Evolutionary conservation across 2,888 invertebrate species (phyloP).

Genomic region (Tanypteryx hageni): DNA sequence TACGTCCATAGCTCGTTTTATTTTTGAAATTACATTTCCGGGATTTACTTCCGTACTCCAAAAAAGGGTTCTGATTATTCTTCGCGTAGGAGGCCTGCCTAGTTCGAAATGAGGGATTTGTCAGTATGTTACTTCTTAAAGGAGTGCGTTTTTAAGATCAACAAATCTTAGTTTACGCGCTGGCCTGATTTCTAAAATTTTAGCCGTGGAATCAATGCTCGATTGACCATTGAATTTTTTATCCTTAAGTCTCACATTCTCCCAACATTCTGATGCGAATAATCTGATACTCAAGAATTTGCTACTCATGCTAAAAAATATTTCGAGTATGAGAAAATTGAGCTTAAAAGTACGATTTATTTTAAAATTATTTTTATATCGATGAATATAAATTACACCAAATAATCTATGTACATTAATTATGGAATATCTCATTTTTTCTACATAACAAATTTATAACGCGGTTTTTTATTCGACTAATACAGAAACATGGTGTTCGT

Average conservation of each 20-base stretch:
- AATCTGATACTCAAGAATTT: background rate
- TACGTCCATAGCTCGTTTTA: too few relatives aligned
- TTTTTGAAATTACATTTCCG: too few relatives aligned
- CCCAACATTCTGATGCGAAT: background rate
- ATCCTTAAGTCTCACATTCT: background rate
- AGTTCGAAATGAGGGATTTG: too few relatives aligned
- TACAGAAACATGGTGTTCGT: too few relatives aligned
- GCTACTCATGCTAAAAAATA: background rate
- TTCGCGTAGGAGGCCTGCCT: too few relatives aligned
- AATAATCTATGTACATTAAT: background rate
- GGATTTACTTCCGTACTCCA: too few relatives aligned
- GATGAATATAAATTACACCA: background rate
- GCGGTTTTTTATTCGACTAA: too few relatives aligned
- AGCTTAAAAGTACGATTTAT: background rate
- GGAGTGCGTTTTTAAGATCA: background rate
- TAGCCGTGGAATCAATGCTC: background rate
- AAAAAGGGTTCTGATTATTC: too few relatives aligned
- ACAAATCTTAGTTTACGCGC: background rate
- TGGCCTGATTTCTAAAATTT: conserved; percentile 24
- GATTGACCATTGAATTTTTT: background rate
- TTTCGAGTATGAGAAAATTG: background rate
- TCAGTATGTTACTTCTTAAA: too few relatives aligned
- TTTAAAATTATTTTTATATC: background rate
- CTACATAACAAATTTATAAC: too few relatives aligned
- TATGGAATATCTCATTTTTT: too few relatives aligned